Percentiles rank a stretch among this genome's conserved stretches.
These are phyloP conservation scores for Corynorhinus townsendii DNA, from an alignment of 2,113 vertebrate genomes.

Conservation along the genomic window DNA sequence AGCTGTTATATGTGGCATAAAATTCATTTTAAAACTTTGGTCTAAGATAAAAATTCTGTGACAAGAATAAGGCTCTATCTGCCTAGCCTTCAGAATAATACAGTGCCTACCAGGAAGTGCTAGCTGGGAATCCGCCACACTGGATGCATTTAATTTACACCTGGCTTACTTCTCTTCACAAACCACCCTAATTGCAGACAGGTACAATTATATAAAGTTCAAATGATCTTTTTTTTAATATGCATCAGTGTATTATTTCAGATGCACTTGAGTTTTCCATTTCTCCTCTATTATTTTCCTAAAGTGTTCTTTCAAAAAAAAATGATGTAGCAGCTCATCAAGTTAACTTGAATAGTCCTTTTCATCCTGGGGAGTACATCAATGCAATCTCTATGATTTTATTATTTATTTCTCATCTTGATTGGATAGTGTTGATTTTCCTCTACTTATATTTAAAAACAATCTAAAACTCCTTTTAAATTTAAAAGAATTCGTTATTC, in stretches of 20 bases:
- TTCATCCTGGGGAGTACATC: conserved; percentile 6
- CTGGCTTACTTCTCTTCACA: conserved; percentile 30
- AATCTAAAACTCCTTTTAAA: neutral
- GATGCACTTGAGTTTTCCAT: neutral
- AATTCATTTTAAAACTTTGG: conserved; percentile 33
- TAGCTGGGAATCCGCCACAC: neutral
- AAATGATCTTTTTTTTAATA: conserved; percentile 13
- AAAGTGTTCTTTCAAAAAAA: conserved; percentile 33
- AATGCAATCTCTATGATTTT: conserved; percentile 1
- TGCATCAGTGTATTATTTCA: neutral
- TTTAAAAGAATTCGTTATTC: conserved; percentile 6
- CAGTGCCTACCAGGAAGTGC: neutral
- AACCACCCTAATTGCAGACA: conserved; percentile 34
- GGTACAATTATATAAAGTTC: conserved; percentile 39
- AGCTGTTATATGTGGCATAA: conserved; percentile 32
- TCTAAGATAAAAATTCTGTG: neutral
- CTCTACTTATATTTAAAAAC: conserved; percentile 19
- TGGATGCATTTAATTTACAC: conserved; percentile 38
- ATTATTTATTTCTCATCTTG: conserved; percentile 13
- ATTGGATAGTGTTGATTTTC: neutral
- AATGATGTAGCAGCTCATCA: conserved; percentile 17
- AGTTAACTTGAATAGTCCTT: conserved; percentile 43
- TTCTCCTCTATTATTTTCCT: conserved; percentile 39
- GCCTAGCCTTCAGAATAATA: neutral
- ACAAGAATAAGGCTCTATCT: neutral